Evolutionary conservation across 2,113 vertebrate species (phyloP), one percentile per base, ranked within the genome.

Genomic region (Dicerorhinus sumatrensis): DNA sequence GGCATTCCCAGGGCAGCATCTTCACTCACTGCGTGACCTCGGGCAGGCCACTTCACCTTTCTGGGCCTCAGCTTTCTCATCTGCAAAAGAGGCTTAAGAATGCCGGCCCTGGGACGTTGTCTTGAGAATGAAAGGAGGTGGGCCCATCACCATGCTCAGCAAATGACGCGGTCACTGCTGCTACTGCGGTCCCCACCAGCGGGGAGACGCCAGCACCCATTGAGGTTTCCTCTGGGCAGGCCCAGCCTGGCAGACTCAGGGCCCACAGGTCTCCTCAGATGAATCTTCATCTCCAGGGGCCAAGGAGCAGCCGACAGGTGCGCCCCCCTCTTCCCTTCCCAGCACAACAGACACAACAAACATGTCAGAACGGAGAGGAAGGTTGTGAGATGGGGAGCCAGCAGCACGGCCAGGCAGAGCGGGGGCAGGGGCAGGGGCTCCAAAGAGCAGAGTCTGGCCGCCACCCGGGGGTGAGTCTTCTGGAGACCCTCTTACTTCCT

Each of bases 321-420:
- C 81, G 46, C 92, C 97, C 96, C 73, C 56, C 83, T 89, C 89
- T 94, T 97, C 72, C 65, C 86, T 92, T 97, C 89, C 6, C 4
- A 89, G 80, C 0, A 5, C 67, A 75, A 79, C 96, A 56, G 89
- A 18, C 58, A 92, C 17, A 18, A 54, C 42, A 90, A 33, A 42
- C 62, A 93, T 63, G 4, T 91, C 90, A 93, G 46, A 94, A 94
- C 56, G 46, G 25, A 70, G 39, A 25, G 75, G 29, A 33, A 58
- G 31, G n/a, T 6, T 51, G 0, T 42, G 20, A 63, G 86, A 33
- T 31, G 0, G 2, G 80, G 96, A 79, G 69, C 79, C 73, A 70
- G 93, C 48, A 91, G 95, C 97, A 96, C 94, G 92, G 63, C 83
- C 80, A 97, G 97, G 96, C 31, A 97, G 97, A 98, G 42, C 36